Evolutionary conservation across 2,888 invertebrate genomes (phyloP).

Genomic region (Drosophila pseudotalamancana): DNA sequence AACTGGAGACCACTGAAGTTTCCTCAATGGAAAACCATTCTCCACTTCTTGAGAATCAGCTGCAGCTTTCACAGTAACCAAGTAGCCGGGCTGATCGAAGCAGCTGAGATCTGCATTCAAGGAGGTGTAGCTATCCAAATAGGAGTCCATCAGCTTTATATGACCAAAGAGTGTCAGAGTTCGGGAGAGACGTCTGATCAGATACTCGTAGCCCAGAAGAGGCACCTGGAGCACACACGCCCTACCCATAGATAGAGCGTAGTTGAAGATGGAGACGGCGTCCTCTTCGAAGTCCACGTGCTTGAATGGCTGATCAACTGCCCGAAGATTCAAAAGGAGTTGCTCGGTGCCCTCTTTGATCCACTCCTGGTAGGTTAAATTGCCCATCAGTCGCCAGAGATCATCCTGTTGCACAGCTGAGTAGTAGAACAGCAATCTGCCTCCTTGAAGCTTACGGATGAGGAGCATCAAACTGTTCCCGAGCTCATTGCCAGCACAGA

Average conservation of each 20-base stretch:
- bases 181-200: constrained; percentile 32
- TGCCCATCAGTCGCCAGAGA: constrained; percentile 43
- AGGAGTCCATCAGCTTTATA: constrained; percentile 27
- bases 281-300: constrained; percentile 45
- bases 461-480: constrained; percentile 51
- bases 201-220: constrained; percentile 53
- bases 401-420: constrained; percentile 60
- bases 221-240: constrained; percentile 36
- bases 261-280: constrained; percentile 13
- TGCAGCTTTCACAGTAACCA: constrained; percentile 4
- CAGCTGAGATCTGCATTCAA: constrained; percentile 17
- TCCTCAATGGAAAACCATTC: not conserved
- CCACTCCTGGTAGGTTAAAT: constrained; percentile 46
- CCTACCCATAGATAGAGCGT: not conserved
- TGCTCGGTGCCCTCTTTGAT: constrained; percentile 51
- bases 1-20: constrained; percentile 52
- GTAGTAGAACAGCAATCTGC: constrained; percentile 55
- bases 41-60: too few species aligned
- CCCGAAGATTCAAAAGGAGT: constrained; percentile 50
- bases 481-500: constrained; percentile 55
- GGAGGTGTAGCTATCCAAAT: constrained; percentile 18
- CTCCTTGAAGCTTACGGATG: constrained; percentile 35
- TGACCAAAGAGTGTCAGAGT: constrained; percentile 42
- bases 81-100: constrained; percentile 19
- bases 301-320: constrained; percentile 19